Conservation (phyloP, 2,113 vertebrate species). For the Catharus bicknelli region DNA sequence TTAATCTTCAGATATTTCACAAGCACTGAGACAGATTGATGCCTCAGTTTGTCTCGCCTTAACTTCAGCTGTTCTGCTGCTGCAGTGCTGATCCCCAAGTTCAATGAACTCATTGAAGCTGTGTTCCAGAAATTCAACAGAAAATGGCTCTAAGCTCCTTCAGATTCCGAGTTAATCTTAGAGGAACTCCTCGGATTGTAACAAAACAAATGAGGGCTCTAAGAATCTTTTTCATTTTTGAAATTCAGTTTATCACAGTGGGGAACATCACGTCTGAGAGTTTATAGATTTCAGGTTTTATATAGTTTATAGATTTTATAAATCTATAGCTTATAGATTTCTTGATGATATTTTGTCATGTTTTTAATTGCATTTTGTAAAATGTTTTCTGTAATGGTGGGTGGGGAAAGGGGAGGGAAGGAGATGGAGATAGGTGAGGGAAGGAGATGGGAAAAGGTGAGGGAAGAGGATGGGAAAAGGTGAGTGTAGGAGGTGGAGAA, state of each 20-base stretch:
- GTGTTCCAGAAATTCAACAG: background rate
- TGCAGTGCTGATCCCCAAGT: background rate
- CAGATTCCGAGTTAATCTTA: background rate
- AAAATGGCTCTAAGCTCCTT: background rate
- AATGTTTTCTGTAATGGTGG: background rate
- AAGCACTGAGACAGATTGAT: background rate
- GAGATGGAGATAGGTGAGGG: background rate
- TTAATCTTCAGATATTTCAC: conserved; percentile 14
- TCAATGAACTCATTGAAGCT: conserved; percentile 32
- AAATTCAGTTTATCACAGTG: background rate
- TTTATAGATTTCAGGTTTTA: background rate
- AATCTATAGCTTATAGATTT: background rate
- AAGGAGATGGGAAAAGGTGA: background rate
- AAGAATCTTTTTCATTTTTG: background rate
- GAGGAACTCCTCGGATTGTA: background rate
- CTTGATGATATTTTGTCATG: background rate
- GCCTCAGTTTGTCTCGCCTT: background rate
- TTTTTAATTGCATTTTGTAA: background rate
- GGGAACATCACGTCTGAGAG: background rate
- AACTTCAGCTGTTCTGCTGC: background rate
- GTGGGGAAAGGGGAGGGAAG: background rate
- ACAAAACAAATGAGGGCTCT: background rate
- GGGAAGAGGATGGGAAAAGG: background rate
- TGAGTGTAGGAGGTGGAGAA: accelerated
- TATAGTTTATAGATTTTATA: background rate